Conservation (phyloP, 2,797 vertebrate genomes). For the Chelon labrosus region DNA sequence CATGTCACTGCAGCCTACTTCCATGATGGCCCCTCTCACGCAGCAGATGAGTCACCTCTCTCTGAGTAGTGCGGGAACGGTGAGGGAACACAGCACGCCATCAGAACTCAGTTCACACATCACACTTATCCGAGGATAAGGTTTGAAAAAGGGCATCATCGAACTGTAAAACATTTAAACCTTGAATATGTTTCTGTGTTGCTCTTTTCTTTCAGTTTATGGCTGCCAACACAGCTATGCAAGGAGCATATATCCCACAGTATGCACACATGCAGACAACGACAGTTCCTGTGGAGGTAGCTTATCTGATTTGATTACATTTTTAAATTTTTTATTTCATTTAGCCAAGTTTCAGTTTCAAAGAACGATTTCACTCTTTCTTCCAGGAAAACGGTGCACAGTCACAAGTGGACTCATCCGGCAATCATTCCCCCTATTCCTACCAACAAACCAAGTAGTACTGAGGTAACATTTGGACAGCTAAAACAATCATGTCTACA, state of each 20-base stretch:
- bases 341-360: too few relatives aligned
- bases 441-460: constrained; percentile 98
- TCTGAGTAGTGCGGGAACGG: constrained; percentile 94
- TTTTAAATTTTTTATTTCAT: too few relatives aligned
- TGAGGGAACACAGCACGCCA: constrained; percentile 70
- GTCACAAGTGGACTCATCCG: constrained; percentile 93
- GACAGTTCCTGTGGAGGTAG: constrained; percentile 92
- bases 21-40: constrained; percentile 93
- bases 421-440: constrained; percentile 94
- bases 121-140: not conserved
- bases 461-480: constrained; percentile 89
- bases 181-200: constrained; percentile 3
- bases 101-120: constrained; percentile 11
- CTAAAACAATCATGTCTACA: constrained; percentile 95
- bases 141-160: not conserved
- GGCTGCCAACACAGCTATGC: constrained; percentile 94
- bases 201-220: constrained; percentile 88
- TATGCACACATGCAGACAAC: constrained; percentile 94
- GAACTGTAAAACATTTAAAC: not conserved
- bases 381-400: constrained; percentile 94
- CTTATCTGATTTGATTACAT: constrained; percentile 2
- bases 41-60: constrained; percentile 99
- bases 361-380: constrained; percentile 34
- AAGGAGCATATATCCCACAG: constrained; percentile 95
- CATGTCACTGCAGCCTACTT: constrained; percentile 96